A percentile compares a stretch with the other conserved stretches of the same genome.
phyloP scores from a whole-genome alignment of 2,888 invertebrate genomes.

The Halocaridina rubra region DNA sequence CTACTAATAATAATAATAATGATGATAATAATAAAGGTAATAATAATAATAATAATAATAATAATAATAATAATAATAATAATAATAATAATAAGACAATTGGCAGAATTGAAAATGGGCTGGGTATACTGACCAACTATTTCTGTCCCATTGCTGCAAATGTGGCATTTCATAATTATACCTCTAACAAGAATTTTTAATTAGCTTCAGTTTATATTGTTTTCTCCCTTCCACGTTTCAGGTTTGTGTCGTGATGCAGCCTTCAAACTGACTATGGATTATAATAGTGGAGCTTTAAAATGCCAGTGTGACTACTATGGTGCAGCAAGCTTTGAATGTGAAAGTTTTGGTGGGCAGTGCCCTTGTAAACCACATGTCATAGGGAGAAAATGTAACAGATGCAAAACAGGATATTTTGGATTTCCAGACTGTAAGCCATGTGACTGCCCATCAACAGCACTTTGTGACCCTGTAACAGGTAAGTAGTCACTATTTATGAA shows the following conservation, averaged over 20 bases:
- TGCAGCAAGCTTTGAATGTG: constrained; percentile 86
- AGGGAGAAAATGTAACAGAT: constrained; percentile 84
- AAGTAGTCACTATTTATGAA: too few relatives aligned
- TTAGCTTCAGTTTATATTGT: too few relatives aligned
- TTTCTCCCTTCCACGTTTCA: constrained; percentile 65
- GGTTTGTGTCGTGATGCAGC: constrained; percentile 91
- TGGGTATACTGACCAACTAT: too few relatives aligned
- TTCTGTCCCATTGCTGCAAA: too few relatives aligned
- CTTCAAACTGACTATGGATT: constrained; percentile 93
- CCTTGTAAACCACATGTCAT: constrained; percentile 92
- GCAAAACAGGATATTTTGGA: constrained; percentile 91
- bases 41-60: too few relatives aligned
- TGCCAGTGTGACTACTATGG: constrained; percentile 92
- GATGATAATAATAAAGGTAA: too few relatives aligned
- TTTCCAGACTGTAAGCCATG: constrained; percentile 94
- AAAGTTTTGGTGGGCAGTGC: constrained; percentile 96
- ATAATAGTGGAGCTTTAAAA: constrained; percentile 90
- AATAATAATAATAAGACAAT: too few relatives aligned
- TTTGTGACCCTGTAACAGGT: constrained; percentile 81
- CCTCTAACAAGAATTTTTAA: too few relatives aligned
- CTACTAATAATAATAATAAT: too few relatives aligned
- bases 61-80: too few relatives aligned
- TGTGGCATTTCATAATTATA: too few relatives aligned
- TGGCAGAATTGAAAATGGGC: too few relatives aligned
- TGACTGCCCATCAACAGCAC: constrained; percentile 84